Evolutionary conservation across 2,113 vertebrate genomes (phyloP).

Genomic region (Rattus norvegicus): DNA sequence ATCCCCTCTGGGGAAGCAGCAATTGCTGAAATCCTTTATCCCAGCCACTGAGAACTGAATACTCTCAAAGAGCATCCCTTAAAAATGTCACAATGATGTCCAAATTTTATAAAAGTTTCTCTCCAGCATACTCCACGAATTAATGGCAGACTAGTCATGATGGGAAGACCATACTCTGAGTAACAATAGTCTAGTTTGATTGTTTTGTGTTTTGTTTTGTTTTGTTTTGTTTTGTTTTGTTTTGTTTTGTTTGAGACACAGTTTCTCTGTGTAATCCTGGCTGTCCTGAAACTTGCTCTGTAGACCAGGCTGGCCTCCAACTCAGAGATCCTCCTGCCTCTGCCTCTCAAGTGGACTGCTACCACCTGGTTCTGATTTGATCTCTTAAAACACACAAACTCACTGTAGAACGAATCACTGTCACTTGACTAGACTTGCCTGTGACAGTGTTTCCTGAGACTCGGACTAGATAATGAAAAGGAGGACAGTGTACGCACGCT

Average conservation of each 20-base stretch:
- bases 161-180: not conserved
- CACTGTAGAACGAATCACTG: not conserved
- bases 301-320: not conserved
- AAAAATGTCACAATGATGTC: not conserved
- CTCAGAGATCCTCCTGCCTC: not conserved
- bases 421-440: not conserved
- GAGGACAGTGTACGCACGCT: not conserved
- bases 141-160: not conserved
- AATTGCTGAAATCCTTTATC: not conserved
- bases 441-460: not conserved
- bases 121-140: not conserved
- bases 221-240: too few species aligned
- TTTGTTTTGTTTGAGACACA: too few species aligned
- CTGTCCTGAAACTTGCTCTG: not conserved
- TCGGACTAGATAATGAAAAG: not conserved
- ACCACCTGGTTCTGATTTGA: not conserved
- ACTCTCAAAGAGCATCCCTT: not conserved
- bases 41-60: not conserved
- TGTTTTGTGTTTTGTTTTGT: not conserved
- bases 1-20: not conserved
- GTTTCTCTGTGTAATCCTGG: not conserved
- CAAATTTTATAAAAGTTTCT: not conserved
- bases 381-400: not conserved
- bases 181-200: not conserved
- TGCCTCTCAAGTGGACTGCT: not conserved